Percentiles rank a stretch among this genome's conserved stretches.
Conservation (phyloP, 2,797 vertebrate species). For the Dicrostonyx torquatus region DNA sequence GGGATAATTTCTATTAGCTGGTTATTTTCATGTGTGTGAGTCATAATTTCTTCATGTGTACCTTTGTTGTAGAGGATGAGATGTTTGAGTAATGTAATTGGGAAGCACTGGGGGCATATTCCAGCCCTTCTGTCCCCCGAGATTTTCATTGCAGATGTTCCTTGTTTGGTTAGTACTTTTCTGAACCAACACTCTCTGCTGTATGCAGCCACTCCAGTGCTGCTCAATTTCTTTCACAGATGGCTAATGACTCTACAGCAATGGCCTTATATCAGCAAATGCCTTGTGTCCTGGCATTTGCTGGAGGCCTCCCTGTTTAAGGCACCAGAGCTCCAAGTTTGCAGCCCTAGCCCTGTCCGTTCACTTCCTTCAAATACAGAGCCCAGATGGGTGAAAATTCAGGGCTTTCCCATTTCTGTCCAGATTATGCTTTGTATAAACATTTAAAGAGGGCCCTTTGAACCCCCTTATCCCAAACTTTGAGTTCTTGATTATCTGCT, state of each 20-base stretch:
- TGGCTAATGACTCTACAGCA: neutral
- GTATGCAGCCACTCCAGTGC: neutral
- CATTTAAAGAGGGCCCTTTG: neutral
- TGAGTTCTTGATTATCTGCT: neutral
- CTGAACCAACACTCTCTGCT: neutral
- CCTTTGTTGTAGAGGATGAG: neutral
- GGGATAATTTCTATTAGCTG: neutral
- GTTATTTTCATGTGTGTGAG: neutral
- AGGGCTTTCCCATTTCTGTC: neutral
- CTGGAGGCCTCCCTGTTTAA: neutral
- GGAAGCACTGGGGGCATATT: neutral
- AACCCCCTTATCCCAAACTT: neutral
- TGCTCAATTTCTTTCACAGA: neutral
- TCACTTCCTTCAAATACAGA: neutral
- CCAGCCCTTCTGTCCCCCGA: neutral
- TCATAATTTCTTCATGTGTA: neutral
- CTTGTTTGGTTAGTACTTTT: slow-evolving; percentile 40
- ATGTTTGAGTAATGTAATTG: neutral
- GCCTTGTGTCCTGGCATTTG: neutral
- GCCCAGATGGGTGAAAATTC: neutral
- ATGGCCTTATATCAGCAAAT: neutral
- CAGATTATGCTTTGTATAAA: neutral
- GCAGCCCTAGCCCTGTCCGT: neutral
- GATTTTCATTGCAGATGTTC: neutral
- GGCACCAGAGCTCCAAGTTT: neutral